Evolutionary conservation across 2,797 vertebrate species (phyloP).

Genomic region (Pangasius larnaudii): DNA sequence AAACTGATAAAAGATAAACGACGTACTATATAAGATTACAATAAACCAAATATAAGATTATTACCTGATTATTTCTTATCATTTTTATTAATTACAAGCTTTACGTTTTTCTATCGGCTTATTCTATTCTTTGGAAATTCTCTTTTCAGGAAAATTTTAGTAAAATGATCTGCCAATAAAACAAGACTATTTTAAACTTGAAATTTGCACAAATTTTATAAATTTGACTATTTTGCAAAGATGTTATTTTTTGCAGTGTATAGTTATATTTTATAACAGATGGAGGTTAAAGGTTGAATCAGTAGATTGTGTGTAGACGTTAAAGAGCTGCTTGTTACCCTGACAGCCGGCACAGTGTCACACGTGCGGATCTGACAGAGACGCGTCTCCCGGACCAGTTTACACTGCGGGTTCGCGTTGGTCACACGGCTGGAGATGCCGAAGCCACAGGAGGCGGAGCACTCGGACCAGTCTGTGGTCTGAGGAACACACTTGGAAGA

Average conservation of each 20-base stretch:
- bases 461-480: constrained; percentile 75
- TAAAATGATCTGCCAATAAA: too few species aligned
- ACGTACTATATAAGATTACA: background rate
- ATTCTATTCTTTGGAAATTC: too few species aligned
- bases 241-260: too few species aligned
- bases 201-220: too few species aligned
- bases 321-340: constrained; percentile 60
- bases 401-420: constrained; percentile 74
- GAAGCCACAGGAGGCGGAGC: constrained; percentile 75
- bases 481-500: constrained; percentile 67
- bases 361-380: constrained; percentile 74
- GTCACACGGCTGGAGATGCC: constrained; percentile 77
- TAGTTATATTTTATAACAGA: too few species aligned
- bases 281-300: background rate
- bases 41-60: background rate
- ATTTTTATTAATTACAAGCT: too few species aligned
- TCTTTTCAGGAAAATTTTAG: too few species aligned
- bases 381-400: constrained; percentile 70
- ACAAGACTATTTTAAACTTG: too few species aligned
- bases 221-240: background rate
- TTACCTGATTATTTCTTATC: too few species aligned
- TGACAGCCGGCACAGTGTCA: constrained; percentile 54
- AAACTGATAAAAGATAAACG: too few species aligned
- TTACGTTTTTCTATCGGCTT: too few species aligned
- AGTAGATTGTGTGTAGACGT: background rate